Conservation (phyloP, 2,113 vertebrate genomes). For the Siphamia tubifer region DNA sequence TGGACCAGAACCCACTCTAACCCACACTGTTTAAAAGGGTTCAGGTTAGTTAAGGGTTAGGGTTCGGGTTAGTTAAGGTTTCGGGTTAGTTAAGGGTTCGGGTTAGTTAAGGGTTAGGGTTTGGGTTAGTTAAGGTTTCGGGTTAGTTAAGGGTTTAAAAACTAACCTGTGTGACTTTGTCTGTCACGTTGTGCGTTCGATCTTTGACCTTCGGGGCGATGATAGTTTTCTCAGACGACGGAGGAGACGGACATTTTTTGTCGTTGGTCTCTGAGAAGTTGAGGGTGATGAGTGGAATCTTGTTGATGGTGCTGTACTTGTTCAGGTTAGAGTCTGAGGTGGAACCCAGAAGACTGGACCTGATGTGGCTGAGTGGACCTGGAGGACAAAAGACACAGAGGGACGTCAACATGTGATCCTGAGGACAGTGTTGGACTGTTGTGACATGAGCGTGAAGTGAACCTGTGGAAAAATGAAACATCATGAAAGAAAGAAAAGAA, state of each 20-base stretch:
- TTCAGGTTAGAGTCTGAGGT: conserved; percentile 98
- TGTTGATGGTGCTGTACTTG: conserved; percentile 99
- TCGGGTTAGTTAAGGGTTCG: too few relatives aligned
- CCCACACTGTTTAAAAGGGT: too few relatives aligned
- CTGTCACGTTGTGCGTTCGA: conserved; percentile 96
- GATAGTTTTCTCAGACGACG: conserved; percentile 96
- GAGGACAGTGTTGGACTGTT: background rate
- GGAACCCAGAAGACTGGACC: conserved; percentile 94
- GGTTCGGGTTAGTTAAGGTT: too few relatives aligned
- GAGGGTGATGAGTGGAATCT: conserved; percentile 96
- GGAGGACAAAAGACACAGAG: conserved; percentile 13
- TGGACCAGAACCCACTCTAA: too few relatives aligned
- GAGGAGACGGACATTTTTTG: conserved; percentile 92
- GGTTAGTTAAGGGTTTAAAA: too few relatives aligned
- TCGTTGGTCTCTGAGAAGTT: conserved; percentile 98
- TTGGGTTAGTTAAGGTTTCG: too few relatives aligned
- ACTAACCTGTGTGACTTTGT: conserved; percentile 99
- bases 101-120: too few relatives aligned
- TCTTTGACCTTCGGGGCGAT: conserved; percentile 99
- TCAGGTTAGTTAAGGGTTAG: too few relatives aligned
- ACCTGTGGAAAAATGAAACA: too few relatives aligned
- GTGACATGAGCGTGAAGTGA: conserved; percentile 43
- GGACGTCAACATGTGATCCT: too few relatives aligned
- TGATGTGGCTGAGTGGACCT: conserved; percentile 98
- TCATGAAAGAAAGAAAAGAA: conserved; percentile 41